Evolutionary conservation across 2,797 vertebrate genomes (phyloP).

Genomic region (Molothrus aeneus): DNA sequence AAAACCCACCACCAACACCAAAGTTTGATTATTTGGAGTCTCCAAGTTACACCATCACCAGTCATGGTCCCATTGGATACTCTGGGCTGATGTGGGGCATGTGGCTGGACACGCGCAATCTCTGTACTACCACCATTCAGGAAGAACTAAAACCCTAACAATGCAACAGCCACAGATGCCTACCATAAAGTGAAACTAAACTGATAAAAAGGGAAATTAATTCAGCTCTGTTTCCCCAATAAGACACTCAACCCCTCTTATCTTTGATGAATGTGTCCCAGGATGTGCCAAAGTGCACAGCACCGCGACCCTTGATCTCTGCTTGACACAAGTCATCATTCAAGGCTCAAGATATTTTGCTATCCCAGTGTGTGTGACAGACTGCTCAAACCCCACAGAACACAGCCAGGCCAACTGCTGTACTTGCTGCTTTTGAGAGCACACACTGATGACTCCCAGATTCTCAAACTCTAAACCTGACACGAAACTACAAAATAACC

Average conservation of each 20-base stretch:
- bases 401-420: neutral
- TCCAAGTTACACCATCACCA: neutral
- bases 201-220: neutral
- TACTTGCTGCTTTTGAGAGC: neutral
- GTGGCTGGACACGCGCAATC: neutral
- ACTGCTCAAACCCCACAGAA: neutral
- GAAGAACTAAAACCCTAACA: neutral
- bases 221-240: neutral
- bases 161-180: neutral
- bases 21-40: neutral
- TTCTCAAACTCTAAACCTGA: neutral
- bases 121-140: neutral
- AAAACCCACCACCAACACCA: neutral
- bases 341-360: neutral
- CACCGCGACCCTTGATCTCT: neutral
- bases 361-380: neutral
- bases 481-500: neutral
- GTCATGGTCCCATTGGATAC: fast-evolving
- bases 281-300: neutral
- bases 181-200: neutral
- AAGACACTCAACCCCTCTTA: neutral
- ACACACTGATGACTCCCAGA: neutral
- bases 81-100: neutral
- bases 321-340: neutral
- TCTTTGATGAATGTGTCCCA: neutral